Conservation (phyloP, 2,113 vertebrate species). For the Pterocles orientalis region DNA sequence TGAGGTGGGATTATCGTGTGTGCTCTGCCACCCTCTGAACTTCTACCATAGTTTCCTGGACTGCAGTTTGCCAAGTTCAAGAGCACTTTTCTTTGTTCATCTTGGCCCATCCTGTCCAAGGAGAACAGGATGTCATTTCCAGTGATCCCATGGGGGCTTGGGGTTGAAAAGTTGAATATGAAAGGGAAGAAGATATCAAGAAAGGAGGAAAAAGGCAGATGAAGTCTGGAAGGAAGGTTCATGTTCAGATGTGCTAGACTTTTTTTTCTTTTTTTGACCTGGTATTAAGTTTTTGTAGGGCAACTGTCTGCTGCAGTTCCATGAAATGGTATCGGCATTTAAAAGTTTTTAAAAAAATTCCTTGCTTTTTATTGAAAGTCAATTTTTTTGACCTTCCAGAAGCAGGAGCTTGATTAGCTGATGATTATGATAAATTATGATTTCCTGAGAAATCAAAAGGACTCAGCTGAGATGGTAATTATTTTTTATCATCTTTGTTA, state of each 20-base stretch:
- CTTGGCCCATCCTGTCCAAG: background rate
- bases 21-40: background rate
- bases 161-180: background rate
- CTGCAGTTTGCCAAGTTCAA: background rate
- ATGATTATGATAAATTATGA: background rate
- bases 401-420: conserved; percentile 7
- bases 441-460: conserved; percentile 12
- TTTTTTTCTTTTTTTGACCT: background rate
- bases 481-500: conserved; percentile 10
- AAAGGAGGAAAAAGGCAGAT: background rate
- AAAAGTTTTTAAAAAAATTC: background rate
- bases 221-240: background rate
- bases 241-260: background rate
- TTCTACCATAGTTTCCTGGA: background rate
- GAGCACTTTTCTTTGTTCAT: background rate
- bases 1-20: fast-evolving
- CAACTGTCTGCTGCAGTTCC: background rate
- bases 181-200: background rate
- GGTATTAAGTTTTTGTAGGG: background rate
- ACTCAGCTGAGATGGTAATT: conserved; percentile 13
- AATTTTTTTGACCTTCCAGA: background rate
- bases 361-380: background rate
- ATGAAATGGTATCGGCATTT: background rate
- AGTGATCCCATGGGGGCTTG: background rate
- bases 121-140: background rate